Percentiles rank a stretch among this genome's conserved stretches.
Evolutionary conservation across 2,888 invertebrate genomes (phyloP).

Genomic region (Biston stratarius): DNA sequence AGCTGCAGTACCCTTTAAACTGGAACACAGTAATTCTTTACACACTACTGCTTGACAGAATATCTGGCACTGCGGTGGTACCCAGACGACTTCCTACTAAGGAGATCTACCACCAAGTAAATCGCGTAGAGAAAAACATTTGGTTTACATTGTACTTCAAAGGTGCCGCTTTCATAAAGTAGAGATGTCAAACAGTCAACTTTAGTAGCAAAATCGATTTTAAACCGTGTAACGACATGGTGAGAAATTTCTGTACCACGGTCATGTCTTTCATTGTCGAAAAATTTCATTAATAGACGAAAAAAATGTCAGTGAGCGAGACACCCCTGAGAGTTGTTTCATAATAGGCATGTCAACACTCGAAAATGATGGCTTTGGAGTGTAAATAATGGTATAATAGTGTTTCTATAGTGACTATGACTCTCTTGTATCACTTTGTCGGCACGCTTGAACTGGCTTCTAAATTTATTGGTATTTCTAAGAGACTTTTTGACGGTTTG

Average conservation of each 20-base stretch:
- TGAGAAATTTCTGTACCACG: slow-evolving; percentile 70
- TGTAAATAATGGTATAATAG: slow-evolving; percentile 78
- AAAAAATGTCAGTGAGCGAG: slow-evolving; percentile 72
- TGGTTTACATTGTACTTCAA: neutral
- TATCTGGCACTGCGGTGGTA: too few species aligned
- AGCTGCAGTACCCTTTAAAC: too few species aligned
- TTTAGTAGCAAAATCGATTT: slow-evolving; percentile 64
- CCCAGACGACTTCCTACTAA: too few species aligned
- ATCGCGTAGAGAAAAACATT: too few species aligned
- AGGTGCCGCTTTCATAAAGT: slow-evolving; percentile 20
- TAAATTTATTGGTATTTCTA: slow-evolving; percentile 76
- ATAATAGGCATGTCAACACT: slow-evolving; percentile 85
- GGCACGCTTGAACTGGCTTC: slow-evolving; percentile 70
- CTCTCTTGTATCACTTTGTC: slow-evolving; percentile 73
- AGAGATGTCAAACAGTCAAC: slow-evolving; percentile 39
- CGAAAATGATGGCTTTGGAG: slow-evolving; percentile 71
- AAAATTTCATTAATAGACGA: slow-evolving; percentile 80
- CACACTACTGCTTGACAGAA: too few species aligned
- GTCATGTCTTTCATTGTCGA: slow-evolving; percentile 80
- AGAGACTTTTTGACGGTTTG: slow-evolving; percentile 47
- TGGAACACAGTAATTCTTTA: too few species aligned
- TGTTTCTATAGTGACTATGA: slow-evolving; percentile 67
- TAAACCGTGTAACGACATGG: slow-evolving; percentile 81
- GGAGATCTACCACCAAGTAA: too few species aligned
- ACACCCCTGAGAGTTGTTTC: slow-evolving; percentile 79